phyloP scores from a whole-genome alignment of 1,140 invertebrate species.

The Galleria mellonella region DNA sequence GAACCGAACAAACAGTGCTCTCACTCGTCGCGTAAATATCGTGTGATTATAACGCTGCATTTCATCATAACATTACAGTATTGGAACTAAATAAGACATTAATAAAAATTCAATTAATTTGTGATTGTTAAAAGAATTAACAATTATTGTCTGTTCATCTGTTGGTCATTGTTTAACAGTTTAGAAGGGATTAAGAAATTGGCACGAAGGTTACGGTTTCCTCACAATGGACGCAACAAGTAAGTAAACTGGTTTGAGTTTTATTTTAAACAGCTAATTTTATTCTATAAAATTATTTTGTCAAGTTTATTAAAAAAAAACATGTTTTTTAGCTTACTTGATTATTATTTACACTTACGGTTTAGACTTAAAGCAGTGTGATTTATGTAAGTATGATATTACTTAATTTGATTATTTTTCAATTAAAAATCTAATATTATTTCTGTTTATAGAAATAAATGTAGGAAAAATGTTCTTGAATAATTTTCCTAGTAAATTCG shows the following conservation, averaged over 20 bases:
- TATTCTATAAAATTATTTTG: too few relatives aligned
- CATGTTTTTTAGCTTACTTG: too few relatives aligned
- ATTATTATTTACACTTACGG: too few relatives aligned
- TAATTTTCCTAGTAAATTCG: too few relatives aligned
- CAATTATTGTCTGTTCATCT: not conserved
- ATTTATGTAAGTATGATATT: too few relatives aligned
- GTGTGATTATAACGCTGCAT: slow-evolving; percentile 20
- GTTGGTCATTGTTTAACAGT: not conserved
- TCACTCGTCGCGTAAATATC: slow-evolving; percentile 39
- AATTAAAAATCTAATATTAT: too few relatives aligned
- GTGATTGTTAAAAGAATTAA: not conserved
- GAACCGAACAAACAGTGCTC: slow-evolving; percentile 34
- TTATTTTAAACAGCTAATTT: not conserved
- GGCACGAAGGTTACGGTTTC: slow-evolving; percentile 50
- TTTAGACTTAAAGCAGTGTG: too few relatives aligned
- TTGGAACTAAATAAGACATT: not conserved
- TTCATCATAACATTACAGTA: not conserved
- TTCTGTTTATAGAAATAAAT: too few relatives aligned
- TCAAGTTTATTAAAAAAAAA: too few relatives aligned
- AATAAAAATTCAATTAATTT: not conserved
- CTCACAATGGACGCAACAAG: slow-evolving; percentile 66
- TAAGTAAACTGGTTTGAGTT: slow-evolving; percentile 38
- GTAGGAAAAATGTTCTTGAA: too few relatives aligned
- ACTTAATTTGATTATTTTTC: too few relatives aligned
- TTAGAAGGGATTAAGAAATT: slow-evolving; percentile 23